Evolutionary conservation across 2,888 invertebrate species (phyloP), one percentile per base, ranked within the genome.

Genomic region (Tetheella fluctuosa): DNA sequence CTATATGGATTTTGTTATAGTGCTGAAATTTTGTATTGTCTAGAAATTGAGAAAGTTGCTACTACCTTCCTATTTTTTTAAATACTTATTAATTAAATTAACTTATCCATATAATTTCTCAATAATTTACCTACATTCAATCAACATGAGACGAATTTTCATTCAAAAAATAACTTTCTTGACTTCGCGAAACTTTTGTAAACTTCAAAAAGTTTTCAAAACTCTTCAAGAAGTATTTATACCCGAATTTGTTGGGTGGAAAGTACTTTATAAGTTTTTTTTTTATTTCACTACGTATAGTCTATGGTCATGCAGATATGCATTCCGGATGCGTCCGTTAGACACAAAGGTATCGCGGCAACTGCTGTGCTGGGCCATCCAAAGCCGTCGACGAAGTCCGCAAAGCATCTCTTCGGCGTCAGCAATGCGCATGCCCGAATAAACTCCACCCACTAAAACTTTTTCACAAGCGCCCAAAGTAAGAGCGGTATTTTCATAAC

Each of bases 321-420:
- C 91, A 90, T 86, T 68, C 71, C 84, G 82, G 64, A 76, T 83
- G 84, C 90, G 91, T 86, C 89, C 88, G 89, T 72, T 65, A 81
- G 73, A 76, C 80, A 78, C 88, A 77, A 76, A 70, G 84, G 78
- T 77, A 71, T 71, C 91, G 92, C 90, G 90, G 81, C 77, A 76
- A 92, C 91, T 93, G 85, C 74, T 83, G 72, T 73, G 74, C 80
- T 77, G 73, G 80, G 67, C 74, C 83, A 80, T 81, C 85, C 73
- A 71, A 78, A 70, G 84, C 68, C 79, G 84, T 73, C 80, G 86
- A 79, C 79, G 84, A 78, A 76, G 76, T 76, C 81, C 69, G 73
- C 68, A 76, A 84, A 89, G 84, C 89, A 91, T 72, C 70, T 92
- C 91, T 91, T 91, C 89, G 64, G 88, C 85, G 71, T 5, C 1